Evolutionary conservation across 1,140 invertebrate genomes (phyloP).

Genomic region (Aphelinus certus): DNA sequence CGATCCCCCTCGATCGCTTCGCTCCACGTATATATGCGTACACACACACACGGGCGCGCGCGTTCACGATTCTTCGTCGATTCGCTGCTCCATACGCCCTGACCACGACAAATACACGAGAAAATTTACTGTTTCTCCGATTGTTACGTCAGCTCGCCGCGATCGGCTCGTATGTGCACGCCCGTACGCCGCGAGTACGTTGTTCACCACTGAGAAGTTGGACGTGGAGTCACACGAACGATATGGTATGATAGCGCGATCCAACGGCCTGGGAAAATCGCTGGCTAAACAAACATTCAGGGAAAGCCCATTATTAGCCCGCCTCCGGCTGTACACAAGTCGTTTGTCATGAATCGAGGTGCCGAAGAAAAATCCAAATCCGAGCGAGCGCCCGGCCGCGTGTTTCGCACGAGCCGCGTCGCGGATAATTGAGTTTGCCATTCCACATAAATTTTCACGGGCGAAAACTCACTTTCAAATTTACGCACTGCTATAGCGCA

Average conservation of each 20-base stretch:
- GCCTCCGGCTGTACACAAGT: constrained; percentile 17
- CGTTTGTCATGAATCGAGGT: constrained; percentile 27
- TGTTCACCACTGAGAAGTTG: too few relatives aligned
- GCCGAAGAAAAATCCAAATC: constrained; percentile 15
- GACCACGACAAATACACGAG: constrained; percentile 56
- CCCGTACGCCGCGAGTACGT: too few relatives aligned
- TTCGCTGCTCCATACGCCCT: constrained; percentile 20
- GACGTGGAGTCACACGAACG: too few relatives aligned
- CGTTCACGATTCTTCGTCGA: constrained; percentile 30
- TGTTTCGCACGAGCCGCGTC: too few relatives aligned
- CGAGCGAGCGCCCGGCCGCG: too few relatives aligned
- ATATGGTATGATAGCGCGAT: not conserved
- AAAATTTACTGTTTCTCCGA: constrained; percentile 56
- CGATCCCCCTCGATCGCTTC: constrained; percentile 15
- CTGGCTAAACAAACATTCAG: constrained; percentile 7
- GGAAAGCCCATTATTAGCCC: constrained; percentile 2
- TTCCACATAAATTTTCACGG: too few relatives aligned
- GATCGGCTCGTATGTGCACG: too few relatives aligned
- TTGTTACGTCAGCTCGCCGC: constrained; percentile 47
- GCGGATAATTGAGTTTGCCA: too few relatives aligned
- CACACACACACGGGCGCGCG: not conserved
- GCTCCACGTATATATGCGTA: constrained; percentile 24
- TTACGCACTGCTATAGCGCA: too few relatives aligned
- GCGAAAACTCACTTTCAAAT: too few relatives aligned
- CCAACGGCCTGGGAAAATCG: not conserved